Conservation (phyloP, 2,888 invertebrate species). For the Rhabditoides inermis region DNA sequence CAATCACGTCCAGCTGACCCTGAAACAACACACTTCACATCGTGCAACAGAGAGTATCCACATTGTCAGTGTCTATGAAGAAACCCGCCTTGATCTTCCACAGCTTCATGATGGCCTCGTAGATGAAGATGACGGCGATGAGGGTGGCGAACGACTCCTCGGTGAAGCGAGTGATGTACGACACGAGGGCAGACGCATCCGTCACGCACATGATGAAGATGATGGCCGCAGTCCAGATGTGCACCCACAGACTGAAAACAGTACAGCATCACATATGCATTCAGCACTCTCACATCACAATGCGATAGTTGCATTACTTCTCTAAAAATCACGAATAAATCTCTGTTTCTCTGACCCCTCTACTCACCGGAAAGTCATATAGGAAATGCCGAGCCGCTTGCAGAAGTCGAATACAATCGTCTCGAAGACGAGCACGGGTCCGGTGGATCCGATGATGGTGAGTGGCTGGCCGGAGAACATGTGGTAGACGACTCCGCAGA, state of each 20-base stretch:
- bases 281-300: too few species aligned
- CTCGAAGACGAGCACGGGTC: constrained; percentile 92
- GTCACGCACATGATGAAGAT: constrained; percentile 64
- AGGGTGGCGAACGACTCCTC: constrained; percentile 95
- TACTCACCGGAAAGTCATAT: constrained; percentile 26
- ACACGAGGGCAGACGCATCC: constrained; percentile 82
- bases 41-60: too few species aligned
- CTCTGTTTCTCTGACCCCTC: too few species aligned
- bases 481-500: constrained; percentile 87
- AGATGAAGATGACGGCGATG: constrained; percentile 89
- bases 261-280: too few species aligned
- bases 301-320: too few species aligned
- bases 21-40: too few species aligned
- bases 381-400: constrained; percentile 57
- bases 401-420: constrained; percentile 94
- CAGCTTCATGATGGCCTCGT: constrained; percentile 77
- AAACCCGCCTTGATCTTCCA: constrained; percentile 58
- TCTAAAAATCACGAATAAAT: too few species aligned
- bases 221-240: constrained; percentile 51
- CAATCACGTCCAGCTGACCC: constrained; percentile 36
- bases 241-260: too few species aligned
- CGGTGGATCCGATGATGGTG: constrained; percentile 87
- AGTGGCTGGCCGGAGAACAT: constrained; percentile 89
- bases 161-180: constrained; percentile 83
- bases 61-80: too few species aligned